Conservation (phyloP, 2,797 vertebrate species). For the Antrozous pallidus region DNA sequence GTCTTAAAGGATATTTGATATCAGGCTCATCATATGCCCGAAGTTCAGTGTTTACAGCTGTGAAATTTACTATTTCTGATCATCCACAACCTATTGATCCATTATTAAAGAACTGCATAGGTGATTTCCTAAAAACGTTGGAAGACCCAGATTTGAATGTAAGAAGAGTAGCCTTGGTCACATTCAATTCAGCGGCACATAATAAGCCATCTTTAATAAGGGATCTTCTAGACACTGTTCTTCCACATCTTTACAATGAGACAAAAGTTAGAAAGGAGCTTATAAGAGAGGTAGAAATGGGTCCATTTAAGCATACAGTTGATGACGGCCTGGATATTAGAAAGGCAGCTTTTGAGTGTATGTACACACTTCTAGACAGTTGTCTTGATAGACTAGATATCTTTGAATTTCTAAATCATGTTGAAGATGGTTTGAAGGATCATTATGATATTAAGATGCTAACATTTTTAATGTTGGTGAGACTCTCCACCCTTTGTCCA, state of each 20-base stretch:
- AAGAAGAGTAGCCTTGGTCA: constrained; percentile 91
- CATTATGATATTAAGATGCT: constrained; percentile 97
- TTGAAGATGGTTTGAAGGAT: constrained; percentile 94
- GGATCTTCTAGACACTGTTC: constrained; percentile 91
- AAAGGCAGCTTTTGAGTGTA: constrained; percentile 94
- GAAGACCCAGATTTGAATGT: constrained; percentile 94
- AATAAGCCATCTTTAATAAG: constrained; percentile 93
- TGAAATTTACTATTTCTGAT: constrained; percentile 99
- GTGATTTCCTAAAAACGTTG: constrained; percentile 93
- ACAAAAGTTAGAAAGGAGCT: constrained; percentile 94
- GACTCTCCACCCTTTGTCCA: constrained; percentile 90
- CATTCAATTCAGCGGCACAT: constrained; percentile 93
- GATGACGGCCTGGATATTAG: constrained; percentile 92
- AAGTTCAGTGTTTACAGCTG: constrained; percentile 97
- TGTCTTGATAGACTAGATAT: constrained; percentile 94
- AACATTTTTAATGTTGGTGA: constrained; percentile 93
- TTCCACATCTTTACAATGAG: constrained; percentile 94
- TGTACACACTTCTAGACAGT: constrained; percentile 93
- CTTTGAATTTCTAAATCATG: constrained; percentile 94
- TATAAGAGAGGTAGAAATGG: constrained; percentile 96
- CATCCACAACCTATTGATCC: constrained; percentile 97
- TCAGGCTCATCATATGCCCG: constrained; percentile 97
- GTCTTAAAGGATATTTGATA: constrained; percentile 96
- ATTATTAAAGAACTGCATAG: constrained; percentile 98
- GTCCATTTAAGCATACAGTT: constrained; percentile 93